phyloP scores from a whole-genome alignment of 2,888 invertebrate genomes.

The Acronicta aceris region DNA sequence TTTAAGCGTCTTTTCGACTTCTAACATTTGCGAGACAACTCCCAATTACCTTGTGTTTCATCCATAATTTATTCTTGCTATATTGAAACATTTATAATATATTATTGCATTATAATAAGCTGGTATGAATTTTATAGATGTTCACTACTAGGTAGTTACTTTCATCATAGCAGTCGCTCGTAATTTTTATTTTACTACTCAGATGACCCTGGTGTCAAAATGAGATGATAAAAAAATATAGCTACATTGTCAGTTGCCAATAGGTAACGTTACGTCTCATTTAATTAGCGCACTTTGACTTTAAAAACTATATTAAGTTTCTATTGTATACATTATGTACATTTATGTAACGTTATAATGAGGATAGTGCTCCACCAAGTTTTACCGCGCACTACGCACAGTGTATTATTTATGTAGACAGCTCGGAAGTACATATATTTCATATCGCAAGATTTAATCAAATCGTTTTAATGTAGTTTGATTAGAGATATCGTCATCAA shows the following conservation, averaged over 20 bases:
- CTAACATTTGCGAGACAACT: constrained; percentile 35
- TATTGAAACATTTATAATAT: constrained; percentile 13
- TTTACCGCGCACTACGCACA: too few relatives aligned
- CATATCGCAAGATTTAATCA: too few relatives aligned
- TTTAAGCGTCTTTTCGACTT: constrained; percentile 32
- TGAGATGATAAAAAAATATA: constrained; percentile 54
- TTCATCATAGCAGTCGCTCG: constrained; percentile 40
- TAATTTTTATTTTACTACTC: constrained; percentile 51
- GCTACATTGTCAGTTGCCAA: constrained; percentile 53
- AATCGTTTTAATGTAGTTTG: too few relatives aligned
- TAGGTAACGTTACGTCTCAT: constrained; percentile 36
- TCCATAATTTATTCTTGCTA: constrained; percentile 15
- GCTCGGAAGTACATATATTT: too few relatives aligned
- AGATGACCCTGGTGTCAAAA: constrained; percentile 56
- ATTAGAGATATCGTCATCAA: too few relatives aligned
- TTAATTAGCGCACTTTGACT: constrained; percentile 30
- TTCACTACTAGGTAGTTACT: constrained; percentile 32
- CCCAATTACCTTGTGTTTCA: constrained; percentile 7
- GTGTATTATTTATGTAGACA: too few relatives aligned
- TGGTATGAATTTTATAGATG: constrained; percentile 27
- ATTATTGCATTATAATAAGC: constrained; percentile 2
- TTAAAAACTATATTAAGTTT: constrained; percentile 14
- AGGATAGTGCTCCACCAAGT: too few relatives aligned
- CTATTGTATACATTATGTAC: constrained; percentile 10
- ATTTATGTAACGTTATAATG: too few relatives aligned